These are phyloP conservation scores for Labia minor DNA, from an alignment of 2,888 invertebrate species.

Conservation along the genomic window DNA sequence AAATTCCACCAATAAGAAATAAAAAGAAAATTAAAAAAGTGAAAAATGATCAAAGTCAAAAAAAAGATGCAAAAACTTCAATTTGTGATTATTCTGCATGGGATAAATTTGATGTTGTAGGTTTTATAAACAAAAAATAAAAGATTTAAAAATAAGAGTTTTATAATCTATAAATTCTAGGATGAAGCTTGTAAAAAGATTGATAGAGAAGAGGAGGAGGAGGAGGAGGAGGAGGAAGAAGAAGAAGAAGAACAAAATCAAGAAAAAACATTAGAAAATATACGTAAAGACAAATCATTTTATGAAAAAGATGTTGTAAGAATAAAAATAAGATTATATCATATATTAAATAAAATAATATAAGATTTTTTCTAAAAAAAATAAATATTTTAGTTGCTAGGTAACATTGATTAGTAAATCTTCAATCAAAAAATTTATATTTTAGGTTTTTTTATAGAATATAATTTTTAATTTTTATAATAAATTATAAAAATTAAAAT, in stretches of 20 bases:
- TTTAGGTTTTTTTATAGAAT: too few relatives aligned
- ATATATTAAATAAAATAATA: too few relatives aligned
- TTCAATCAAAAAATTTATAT: too few relatives aligned
- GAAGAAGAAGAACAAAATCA: slow-evolving; percentile 31
- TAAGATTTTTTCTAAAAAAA: too few relatives aligned
- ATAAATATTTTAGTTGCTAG: too few relatives aligned
- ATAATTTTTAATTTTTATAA: too few relatives aligned
- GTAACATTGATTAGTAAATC: too few relatives aligned
- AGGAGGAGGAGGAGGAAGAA: slow-evolving; percentile 31
- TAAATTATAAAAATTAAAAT: too few relatives aligned
- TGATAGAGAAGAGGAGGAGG: slow-evolving; percentile 39
- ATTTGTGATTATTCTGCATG: slow-evolving; percentile 58
- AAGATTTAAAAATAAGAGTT: not conserved
- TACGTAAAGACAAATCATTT: too few relatives aligned
- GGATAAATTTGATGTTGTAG: slow-evolving; percentile 70
- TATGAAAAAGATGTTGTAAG: slow-evolving; percentile 49
- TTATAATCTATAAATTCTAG: slow-evolving; percentile 32
- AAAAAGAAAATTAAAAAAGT: slow-evolving; percentile 29
- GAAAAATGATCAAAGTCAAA: slow-evolving; percentile 15
- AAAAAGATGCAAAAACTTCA: slow-evolving; percentile 40
- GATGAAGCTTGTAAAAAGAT: slow-evolving; percentile 54
- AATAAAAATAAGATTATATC: slow-evolving; percentile 23
- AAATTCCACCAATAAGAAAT: slow-evolving; percentile 28
- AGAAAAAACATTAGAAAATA: too few relatives aligned
- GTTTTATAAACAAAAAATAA: slow-evolving; percentile 28